These are phyloP conservation scores for Perdix hodgsoniae DNA, from an alignment of 2,797 vertebrate genomes.

Conservation along the genomic window DNA sequence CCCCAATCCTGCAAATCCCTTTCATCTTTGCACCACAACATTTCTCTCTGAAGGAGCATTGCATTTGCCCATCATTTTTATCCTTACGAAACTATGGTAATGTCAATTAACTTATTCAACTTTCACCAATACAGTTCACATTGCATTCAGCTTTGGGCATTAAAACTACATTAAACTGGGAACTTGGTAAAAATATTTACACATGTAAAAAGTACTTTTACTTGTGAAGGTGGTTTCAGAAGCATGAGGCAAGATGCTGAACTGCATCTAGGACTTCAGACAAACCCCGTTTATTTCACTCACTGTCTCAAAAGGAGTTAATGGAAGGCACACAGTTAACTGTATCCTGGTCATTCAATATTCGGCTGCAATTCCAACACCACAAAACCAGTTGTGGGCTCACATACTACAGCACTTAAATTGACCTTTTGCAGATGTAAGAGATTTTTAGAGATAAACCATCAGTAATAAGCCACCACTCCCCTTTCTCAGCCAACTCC, in stretches of 20 bases:
- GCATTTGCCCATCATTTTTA: neutral
- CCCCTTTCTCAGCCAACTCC: neutral
- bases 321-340: neutral
- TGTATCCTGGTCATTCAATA: neutral
- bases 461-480: neutral
- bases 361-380: neutral
- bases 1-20: neutral
- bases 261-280: too few relatives aligned
- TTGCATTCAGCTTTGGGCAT: neutral
- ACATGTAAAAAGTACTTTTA: neutral
- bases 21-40: neutral
- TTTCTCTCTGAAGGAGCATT: neutral
- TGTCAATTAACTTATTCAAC: neutral
- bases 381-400: neutral
- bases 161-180: neutral
- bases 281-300: neutral
- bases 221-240: neutral
- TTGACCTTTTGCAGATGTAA: neutral
- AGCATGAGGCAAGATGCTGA: neutral
- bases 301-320: neutral
- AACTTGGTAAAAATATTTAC: neutral
- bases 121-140: neutral
- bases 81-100: neutral
- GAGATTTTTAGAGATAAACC: neutral
- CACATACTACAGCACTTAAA: neutral